phyloP scores from a whole-genome alignment of 2,888 invertebrate species.

The Phaonia tiefii region DNA sequence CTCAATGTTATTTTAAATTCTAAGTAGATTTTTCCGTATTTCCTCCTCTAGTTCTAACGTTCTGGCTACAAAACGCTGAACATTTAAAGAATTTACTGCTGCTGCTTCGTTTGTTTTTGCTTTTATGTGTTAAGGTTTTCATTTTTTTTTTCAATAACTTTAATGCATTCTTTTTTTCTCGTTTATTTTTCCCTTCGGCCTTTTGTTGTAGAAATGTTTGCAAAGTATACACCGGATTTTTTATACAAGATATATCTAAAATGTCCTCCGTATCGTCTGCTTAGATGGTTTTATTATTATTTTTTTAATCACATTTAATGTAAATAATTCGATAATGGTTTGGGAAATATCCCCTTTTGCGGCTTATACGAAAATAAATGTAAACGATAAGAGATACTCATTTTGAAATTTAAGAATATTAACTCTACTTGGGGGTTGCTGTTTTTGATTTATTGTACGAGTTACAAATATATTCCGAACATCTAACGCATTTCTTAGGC shows the following conservation, averaged over 20 bases:
- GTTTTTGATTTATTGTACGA: too few species aligned
- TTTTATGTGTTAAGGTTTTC: not conserved
- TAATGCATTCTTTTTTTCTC: conserved; percentile 57
- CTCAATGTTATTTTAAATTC: conserved; percentile 42
- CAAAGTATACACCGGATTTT: conserved; percentile 24
- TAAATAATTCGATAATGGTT: conserved; percentile 37
- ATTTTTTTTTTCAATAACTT: conserved; percentile 56
- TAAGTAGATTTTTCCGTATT: not conserved
- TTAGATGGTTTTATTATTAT: conserved; percentile 32
- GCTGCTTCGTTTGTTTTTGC: conserved; percentile 4
- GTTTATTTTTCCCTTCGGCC: conserved; percentile 27
- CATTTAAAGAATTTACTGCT: conserved; percentile 25
- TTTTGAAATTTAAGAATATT: too few species aligned
- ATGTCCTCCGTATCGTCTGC: conserved; percentile 30
- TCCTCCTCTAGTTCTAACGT: too few species aligned
- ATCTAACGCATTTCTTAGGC: too few species aligned
- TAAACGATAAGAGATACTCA: too few species aligned
- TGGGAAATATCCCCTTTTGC: too few species aligned
- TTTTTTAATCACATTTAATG: conserved; percentile 65
- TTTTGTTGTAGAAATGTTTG: conserved; percentile 22
- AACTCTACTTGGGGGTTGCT: too few species aligned
- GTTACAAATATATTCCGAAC: too few species aligned
- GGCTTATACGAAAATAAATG: too few species aligned
- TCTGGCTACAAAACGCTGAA: too few species aligned
- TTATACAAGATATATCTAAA: too few species aligned